phyloP scores from a whole-genome alignment of 2,888 invertebrate species.

The Elegia similella region DNA sequence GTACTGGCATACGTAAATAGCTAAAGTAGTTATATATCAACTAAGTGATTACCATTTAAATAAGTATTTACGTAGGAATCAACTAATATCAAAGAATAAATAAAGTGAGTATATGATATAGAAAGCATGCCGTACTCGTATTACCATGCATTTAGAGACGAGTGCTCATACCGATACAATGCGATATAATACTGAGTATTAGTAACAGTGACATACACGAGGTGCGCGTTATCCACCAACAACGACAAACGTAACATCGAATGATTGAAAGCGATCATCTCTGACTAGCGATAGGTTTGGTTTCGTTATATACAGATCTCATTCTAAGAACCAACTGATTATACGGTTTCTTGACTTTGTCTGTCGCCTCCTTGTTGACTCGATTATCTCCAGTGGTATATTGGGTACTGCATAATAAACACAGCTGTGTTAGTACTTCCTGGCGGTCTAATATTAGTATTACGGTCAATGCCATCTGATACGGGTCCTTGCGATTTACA shows the following conservation, averaged over 20 bases:
- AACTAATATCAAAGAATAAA: conserved; percentile 51
- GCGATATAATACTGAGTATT: conserved; percentile 51
- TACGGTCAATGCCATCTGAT: conserved; percentile 26
- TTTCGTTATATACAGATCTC: conserved; percentile 56
- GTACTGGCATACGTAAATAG: conserved; percentile 52
- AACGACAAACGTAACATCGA: conserved; percentile 51
- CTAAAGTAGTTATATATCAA: conserved; percentile 32
- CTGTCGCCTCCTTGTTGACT: conserved; percentile 79
- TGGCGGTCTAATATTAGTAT: conserved; percentile 29
- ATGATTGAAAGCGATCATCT: conserved; percentile 64
- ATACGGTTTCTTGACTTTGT: conserved; percentile 81
- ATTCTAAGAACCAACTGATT: conserved; percentile 82
- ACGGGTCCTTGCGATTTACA: conserved; percentile 9
- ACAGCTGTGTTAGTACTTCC: conserved; percentile 69
- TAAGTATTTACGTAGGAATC: conserved; percentile 28
- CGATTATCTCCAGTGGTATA: conserved; percentile 81
- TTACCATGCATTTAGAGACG: conserved; percentile 60
- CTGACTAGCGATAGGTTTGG: conserved; percentile 69
- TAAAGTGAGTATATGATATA: conserved; percentile 41
- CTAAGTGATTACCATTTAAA: conserved; percentile 26
- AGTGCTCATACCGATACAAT: conserved; percentile 51
- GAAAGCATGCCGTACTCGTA: conserved; percentile 62
- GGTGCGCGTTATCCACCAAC: conserved; percentile 50
- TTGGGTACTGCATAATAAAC: conserved; percentile 82
- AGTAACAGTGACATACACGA: conserved; percentile 40